Conservation (phyloP, 2,113 vertebrate species). For the Psophia crepitans region DNA sequence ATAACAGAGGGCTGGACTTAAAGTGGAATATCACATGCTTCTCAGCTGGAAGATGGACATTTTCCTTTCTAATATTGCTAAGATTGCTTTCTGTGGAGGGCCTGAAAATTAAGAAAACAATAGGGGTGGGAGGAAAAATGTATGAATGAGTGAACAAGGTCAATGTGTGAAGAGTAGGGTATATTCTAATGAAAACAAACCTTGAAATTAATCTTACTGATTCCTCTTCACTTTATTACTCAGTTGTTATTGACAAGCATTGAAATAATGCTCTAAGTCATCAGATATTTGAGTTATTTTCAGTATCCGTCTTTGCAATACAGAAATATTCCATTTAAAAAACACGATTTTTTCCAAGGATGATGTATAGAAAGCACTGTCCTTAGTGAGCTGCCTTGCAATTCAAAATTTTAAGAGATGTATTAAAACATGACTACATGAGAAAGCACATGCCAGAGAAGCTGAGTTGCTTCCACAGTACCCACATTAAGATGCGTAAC, state of each 20-base stretch:
- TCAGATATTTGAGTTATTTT: not conserved
- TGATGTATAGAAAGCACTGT: fast-evolving
- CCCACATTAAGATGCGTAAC: not conserved
- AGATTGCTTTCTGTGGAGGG: not conserved
- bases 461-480: not conserved
- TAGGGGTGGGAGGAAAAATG: not conserved
- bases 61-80: not conserved
- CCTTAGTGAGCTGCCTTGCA: not conserved
- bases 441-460: not conserved
- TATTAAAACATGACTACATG: not conserved
- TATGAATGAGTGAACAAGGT: not conserved
- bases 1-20: not conserved
- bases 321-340: not conserved
- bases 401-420: not conserved
- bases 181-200: not conserved
- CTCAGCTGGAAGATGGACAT: not conserved
- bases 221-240: not conserved
- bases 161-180: not conserved
- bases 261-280: not conserved
- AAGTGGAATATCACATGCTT: not conserved
- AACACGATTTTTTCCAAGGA: not conserved
- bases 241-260: not conserved
- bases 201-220: not conserved
- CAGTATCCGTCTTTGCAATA: not conserved
- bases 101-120: not conserved